Percentiles rank a stretch among this genome's conserved stretches.
Conservation (phyloP, 2,888 invertebrate genomes). For the Unio delphinus region DNA sequence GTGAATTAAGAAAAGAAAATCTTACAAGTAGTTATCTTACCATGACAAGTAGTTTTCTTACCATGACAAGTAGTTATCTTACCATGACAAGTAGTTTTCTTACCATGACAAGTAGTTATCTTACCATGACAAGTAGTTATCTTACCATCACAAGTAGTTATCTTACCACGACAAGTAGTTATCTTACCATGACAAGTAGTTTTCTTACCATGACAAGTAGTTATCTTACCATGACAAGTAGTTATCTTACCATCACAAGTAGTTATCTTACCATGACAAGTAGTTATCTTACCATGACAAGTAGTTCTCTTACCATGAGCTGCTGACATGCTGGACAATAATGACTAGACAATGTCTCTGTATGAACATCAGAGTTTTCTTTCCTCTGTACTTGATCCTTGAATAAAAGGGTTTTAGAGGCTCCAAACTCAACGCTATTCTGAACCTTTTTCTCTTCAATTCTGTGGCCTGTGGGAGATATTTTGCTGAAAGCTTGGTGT, state of each 20-base stretch:
- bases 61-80: slow-evolving; percentile 4
- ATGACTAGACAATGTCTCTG: slow-evolving; percentile 35
- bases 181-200: slow-evolving; percentile 11
- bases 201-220: background rate
- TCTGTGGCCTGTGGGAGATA: background rate
- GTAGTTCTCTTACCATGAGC: slow-evolving; percentile 38
- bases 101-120: background rate
- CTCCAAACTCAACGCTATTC: background rate
- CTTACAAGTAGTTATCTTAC: slow-evolving; percentile 17
- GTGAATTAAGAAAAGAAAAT: too few relatives aligned
- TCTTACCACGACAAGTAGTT: slow-evolving; percentile 11
- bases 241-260: slow-evolving; percentile 12
- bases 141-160: slow-evolving; percentile 11
- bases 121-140: slow-evolving; percentile 10
- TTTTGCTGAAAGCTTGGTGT: background rate
- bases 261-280: slow-evolving; percentile 12
- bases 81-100: slow-evolving; percentile 3
- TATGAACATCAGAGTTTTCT: background rate
- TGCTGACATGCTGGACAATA: slow-evolving; percentile 42
- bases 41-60: slow-evolving; percentile 33
- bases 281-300: slow-evolving; percentile 12
- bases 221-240: slow-evolving; percentile 10
- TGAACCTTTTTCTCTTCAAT: slow-evolving; percentile 4
- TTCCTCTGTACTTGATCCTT: background rate
- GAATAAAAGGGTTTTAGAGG: background rate